These are phyloP conservation scores for Baryphthengus martii DNA, from an alignment of 2,113 vertebrate species.

Conservation along the genomic window DNA sequence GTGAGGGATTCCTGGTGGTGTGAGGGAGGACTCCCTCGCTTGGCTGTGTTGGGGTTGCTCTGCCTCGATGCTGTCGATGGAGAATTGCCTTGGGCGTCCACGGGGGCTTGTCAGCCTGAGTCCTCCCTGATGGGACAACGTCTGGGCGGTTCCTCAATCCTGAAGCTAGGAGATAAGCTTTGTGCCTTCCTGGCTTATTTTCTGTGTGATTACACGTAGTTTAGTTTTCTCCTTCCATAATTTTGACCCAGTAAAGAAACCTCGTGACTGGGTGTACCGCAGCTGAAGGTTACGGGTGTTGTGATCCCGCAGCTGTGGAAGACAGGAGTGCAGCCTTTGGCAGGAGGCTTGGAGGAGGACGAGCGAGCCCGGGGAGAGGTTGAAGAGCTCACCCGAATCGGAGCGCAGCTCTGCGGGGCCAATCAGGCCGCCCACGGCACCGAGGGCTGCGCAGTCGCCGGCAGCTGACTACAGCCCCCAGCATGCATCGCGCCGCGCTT, in stretches of 20 bases:
- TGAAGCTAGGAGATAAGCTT: not conserved
- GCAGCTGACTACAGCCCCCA: slow-evolving; percentile 62
- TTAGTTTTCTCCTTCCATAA: rapidly evolving
- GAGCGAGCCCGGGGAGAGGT: rapidly evolving
- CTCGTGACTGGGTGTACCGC: rapidly evolving
- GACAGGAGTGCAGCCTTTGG: too few species aligned
- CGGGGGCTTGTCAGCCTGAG: rapidly evolving
- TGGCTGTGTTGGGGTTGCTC: rapidly evolving
- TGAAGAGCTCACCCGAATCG: rapidly evolving
- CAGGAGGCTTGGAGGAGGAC: too few species aligned
- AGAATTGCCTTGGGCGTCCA: not conserved
- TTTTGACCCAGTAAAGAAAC: not conserved
- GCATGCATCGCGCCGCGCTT: not conserved
- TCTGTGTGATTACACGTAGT: too few species aligned
- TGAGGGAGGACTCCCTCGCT: not conserved
- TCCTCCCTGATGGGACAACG: rapidly evolving
- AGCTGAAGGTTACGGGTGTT: rapidly evolving
- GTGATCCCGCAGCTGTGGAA: not conserved
- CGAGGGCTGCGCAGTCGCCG: not conserved
- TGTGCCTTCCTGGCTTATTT: not conserved
- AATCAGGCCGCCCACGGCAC: not conserved
- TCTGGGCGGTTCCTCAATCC: too few species aligned
- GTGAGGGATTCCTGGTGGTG: not conserved
- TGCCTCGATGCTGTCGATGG: rapidly evolving
- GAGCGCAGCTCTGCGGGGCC: rapidly evolving